Base-by-base conservation (phyloP, 2,113 vertebrate species). In the Edolisoma coerulescens region DNA sequence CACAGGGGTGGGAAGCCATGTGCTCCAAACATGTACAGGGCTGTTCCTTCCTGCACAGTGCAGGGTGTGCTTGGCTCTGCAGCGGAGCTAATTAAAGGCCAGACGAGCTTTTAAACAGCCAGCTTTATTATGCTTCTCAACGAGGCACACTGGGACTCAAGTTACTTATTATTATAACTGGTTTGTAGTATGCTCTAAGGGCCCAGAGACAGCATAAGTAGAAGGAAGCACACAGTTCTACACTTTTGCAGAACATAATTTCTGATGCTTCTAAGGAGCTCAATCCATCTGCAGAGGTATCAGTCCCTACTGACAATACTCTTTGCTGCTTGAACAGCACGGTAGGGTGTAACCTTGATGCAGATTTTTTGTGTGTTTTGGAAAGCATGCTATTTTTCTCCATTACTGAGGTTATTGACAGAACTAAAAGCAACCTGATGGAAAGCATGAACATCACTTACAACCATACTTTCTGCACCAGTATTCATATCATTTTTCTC, bases 1-100 rank as follows among this genome's bases (percentile, higher is more conserved):
- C 59, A 45, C 41, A 30, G 3, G 15, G 1, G 4, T 33, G 30
- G n/a, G 56, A 61, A 86, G 8, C 11, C 0, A 0, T 10, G 20
- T 57, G 45, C 28, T 77, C 17, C 50, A 44, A 56, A 61, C 14
- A 27, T 0, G 0, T 6, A 13, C 9, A 32, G n/a, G 22, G 19
- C 11, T 83, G 7, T 20, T 64, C 24, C 70, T 88, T 79, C 49
- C 53, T 52, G 41, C 13, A 42, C 22, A 9, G 32, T 17, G 13
- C 56, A 84, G 52, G 32, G 20, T 70, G 42, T 39, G 32, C 59
- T 69, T 57, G 53, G 67, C 53, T 83, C 57, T 80, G 57, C 1
- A 0, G 13, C 3, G 3, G 23, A 70, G 32, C 15, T 83, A 77
- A 81, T 89, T 89, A 71, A 84, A 87, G 73, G 56, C 52, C 73